A percentile compares a stretch with the other conserved stretches of the same genome.
Conservation (phyloP, 92 coral and sea anemone species). For the Epizoanthus rinbou region DNA sequence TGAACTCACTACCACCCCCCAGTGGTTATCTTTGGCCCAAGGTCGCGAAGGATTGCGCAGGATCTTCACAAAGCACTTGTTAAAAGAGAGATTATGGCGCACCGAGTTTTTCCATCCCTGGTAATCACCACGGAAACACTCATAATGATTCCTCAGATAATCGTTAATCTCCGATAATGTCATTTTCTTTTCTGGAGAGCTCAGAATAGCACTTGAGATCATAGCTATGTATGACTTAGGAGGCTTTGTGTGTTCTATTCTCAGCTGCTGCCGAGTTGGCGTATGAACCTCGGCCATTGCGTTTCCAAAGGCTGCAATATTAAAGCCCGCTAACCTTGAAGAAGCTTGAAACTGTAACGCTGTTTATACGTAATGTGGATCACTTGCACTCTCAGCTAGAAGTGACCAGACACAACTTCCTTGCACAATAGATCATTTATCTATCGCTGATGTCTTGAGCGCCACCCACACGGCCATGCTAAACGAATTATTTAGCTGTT, state of each 20-base stretch:
- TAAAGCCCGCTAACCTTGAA: no score
- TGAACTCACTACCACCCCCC: background rate
- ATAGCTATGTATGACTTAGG: slow-evolving; percentile 35
- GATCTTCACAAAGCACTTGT: slow-evolving; percentile 29
- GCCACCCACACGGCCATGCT: background rate
- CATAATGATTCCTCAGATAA: slow-evolving; percentile 8
- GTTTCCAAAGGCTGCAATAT: background rate
- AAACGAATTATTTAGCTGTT: background rate
- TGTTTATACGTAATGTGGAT: no score
- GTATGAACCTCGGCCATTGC: background rate
- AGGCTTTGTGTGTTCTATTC: slow-evolving; percentile 19
- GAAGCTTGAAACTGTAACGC: no score
- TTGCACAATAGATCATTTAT: no score
- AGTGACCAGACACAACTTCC: no score
- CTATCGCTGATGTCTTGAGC: background rate
- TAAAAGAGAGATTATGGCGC: slow-evolving; percentile 37
- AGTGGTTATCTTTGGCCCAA: slow-evolving; percentile 38
- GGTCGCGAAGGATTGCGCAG: slow-evolving; percentile 27
- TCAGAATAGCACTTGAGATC: slow-evolving; percentile 34
- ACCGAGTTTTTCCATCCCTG: slow-evolving; percentile 39
- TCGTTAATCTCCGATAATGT: slow-evolving; percentile 34
- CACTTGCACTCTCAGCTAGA: no score
- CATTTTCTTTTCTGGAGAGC: slow-evolving; percentile 45
- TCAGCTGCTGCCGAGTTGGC: background rate
- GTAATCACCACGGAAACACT: slow-evolving; percentile 34